Evolutionary conservation across 1,140 invertebrate genomes (phyloP).

Genomic region (Rhopalosiphum maidis): DNA sequence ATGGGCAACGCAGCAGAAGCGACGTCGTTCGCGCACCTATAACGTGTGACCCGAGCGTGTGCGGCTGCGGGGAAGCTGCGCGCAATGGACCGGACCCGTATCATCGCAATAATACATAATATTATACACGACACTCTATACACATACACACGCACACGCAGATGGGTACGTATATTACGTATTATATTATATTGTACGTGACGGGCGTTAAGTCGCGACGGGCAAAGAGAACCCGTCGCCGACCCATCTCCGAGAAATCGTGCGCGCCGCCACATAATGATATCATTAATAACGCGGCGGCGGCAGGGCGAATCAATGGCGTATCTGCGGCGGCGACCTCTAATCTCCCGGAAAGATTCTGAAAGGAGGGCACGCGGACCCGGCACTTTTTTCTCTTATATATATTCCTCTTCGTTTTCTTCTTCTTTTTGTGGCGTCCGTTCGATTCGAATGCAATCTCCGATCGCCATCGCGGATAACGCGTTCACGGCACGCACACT

Average conservation of each 20-base stretch:
- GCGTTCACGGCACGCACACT: not conserved
- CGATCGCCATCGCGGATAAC: constrained; percentile 24
- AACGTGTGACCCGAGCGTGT: no score
- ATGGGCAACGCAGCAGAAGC: not conserved
- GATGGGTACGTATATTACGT: not conserved
- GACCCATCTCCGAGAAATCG: constrained; percentile 39
- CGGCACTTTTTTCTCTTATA: not conserved
- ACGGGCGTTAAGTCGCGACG: not conserved
- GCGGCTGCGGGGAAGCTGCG: not conserved
- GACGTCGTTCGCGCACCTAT: no score
- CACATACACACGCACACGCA: not conserved
- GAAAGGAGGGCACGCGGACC: not conserved
- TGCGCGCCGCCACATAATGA: constrained; percentile 23
- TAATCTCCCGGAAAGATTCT: constrained; percentile 42
- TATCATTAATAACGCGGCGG: constrained; percentile 39
- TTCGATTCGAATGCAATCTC: constrained; percentile 36
- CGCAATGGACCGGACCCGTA: no score
- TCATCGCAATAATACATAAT: not conserved
- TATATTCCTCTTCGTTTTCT: not conserved
- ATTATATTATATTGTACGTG: not conserved
- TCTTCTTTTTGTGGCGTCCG: constrained; percentile 5
- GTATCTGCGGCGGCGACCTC: not conserved
- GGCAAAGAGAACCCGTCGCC: not conserved
- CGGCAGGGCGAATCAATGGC: constrained; percentile 17
- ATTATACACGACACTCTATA: not conserved